Evolutionary conservation across 2,797 vertebrate species (phyloP).

Genomic region (Enoplosus armatus): DNA sequence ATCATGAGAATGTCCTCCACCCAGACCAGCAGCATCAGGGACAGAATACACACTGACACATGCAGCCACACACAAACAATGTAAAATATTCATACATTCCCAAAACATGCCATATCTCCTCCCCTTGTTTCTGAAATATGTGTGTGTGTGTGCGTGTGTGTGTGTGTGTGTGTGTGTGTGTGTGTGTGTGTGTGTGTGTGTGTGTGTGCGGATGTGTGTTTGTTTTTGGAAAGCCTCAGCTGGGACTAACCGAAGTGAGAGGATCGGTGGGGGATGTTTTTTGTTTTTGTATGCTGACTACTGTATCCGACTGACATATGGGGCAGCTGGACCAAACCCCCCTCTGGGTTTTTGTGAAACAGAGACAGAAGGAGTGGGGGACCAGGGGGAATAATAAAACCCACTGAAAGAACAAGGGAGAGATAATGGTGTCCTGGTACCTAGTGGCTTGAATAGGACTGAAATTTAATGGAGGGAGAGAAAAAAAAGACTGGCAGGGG

Average conservation of each 20-base stretch:
- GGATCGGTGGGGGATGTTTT: slow-evolving; percentile 34
- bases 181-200: slow-evolving; percentile 22
- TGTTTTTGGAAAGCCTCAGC: slow-evolving; percentile 34
- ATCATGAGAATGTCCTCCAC: slow-evolving; percentile 49
- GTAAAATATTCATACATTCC: slow-evolving; percentile 50
- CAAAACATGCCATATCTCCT: slow-evolving; percentile 28
- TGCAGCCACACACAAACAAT: slow-evolving; percentile 3
- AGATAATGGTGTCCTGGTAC: slow-evolving; percentile 53
- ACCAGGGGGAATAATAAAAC: slow-evolving; percentile 54
- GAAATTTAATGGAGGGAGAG: slow-evolving; percentile 38
- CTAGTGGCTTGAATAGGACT: slow-evolving; percentile 49
- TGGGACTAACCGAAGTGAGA: slow-evolving; percentile 44
- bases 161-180: slow-evolving; percentile 36
- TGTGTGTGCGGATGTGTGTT: slow-evolving; percentile 32
- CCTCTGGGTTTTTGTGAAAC: slow-evolving; percentile 63
- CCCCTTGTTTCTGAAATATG: slow-evolving; percentile 16
- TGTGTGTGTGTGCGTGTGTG: slow-evolving; percentile 29
- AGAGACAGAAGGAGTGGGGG: slow-evolving; percentile 52
- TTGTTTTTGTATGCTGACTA: slow-evolving; percentile 22
- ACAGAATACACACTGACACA: slow-evolving; percentile 18
- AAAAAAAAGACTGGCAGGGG: slow-evolving; percentile 12
- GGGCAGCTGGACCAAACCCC: slow-evolving; percentile 64
- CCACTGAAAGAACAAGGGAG: slow-evolving; percentile 59
- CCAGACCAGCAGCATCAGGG: slow-evolving; percentile 37
- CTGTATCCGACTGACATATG: slow-evolving; percentile 62